These are phyloP conservation scores for Phalanger gymnotis DNA, from an alignment of 2,797 vertebrate genomes.

Conservation along the genomic window DNA sequence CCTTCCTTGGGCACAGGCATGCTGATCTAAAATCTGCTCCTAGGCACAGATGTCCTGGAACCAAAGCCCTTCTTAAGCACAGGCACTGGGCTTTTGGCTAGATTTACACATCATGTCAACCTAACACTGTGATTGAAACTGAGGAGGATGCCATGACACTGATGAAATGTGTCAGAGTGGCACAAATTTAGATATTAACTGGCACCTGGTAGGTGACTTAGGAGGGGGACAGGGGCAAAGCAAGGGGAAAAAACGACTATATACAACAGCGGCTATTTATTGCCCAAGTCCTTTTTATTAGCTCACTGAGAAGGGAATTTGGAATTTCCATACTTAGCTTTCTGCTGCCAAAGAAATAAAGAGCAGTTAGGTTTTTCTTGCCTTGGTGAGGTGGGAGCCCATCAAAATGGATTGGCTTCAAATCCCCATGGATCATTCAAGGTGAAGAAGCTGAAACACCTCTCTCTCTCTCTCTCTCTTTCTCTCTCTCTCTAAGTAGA, in stretches of 20 bases:
- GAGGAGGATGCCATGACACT: conserved; percentile 45
- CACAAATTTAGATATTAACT: conserved; percentile 52
- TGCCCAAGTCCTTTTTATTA: background rate
- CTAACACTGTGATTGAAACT: conserved; percentile 65
- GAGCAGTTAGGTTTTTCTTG: conserved; percentile 4
- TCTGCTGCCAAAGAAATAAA: background rate
- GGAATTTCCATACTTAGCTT: conserved; percentile 35
- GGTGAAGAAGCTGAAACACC: background rate
- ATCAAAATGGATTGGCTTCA: conserved; percentile 19
- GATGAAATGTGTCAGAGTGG: conserved; percentile 47
- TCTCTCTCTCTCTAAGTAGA: conserved; percentile 56
- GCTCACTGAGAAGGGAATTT: background rate
- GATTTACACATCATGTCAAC: conserved; percentile 53
- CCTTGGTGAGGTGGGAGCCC: background rate
- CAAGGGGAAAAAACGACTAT: conserved; percentile 21
- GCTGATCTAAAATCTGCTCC: conserved; percentile 61
- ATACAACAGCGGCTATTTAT: background rate
- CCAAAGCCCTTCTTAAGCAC: conserved; percentile 44
- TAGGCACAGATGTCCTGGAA: conserved; percentile 73
- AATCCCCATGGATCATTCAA: background rate
- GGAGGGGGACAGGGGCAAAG: background rate
- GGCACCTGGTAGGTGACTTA: conserved; percentile 32
- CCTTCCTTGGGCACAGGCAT: conserved; percentile 48
- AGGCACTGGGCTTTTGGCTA: conserved; percentile 64
- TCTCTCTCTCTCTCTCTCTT: conserved; percentile 3